Base-by-base conservation (phyloP, 2,797 vertebrate genomes). In the Gobio occitaniae region DNA sequence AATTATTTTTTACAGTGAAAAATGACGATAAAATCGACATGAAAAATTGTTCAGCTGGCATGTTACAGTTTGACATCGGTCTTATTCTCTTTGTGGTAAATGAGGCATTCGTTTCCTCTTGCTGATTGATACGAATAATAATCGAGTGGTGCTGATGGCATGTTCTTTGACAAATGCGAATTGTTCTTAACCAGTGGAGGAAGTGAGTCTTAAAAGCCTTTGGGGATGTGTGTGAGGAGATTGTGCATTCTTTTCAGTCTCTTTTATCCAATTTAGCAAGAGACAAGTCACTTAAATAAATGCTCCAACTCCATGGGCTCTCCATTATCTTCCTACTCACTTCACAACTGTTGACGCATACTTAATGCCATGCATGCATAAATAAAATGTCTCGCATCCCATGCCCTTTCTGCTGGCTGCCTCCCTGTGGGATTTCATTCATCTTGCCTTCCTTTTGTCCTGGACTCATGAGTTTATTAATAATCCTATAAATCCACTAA, bases 321-420 rank as follows among this genome's bases (percentile, higher is more conserved):
- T 16, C 83, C 65, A 84, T 87, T 88, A 88, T 78, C 84, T 71
- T 83, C 77, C 84, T 78, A 86, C 82, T 84, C 83, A 81, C 85
- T 86, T 82, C 47, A 80, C 21, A 38, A 86, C 68, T 79, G 72
- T 36, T 77, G 29, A 83, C 17, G 65, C 25, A 56, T 66, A 70
- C 56, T 13, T 86, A 90, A 91, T 90, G 44, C 61, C 80, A 84
- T 56, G 81, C 80, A 86, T 87, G 83, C 84, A 91, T 92, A 90
- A 92, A 93, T 91, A 89, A 89, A 80, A 86, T 83, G 88, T 38
- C 36, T 75, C 10, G 4, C 56, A 44, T 44, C 8, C 21, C 44
- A 36, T 47, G 74, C 25, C 66, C 76, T 87, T 87, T 89, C 83
- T 88, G 66, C 7, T 17, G 38, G n/a, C 82, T 65, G 65, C 63